Conservation (phyloP, 1,140 invertebrate species). For the Brachionus rotundiformis region DNA sequence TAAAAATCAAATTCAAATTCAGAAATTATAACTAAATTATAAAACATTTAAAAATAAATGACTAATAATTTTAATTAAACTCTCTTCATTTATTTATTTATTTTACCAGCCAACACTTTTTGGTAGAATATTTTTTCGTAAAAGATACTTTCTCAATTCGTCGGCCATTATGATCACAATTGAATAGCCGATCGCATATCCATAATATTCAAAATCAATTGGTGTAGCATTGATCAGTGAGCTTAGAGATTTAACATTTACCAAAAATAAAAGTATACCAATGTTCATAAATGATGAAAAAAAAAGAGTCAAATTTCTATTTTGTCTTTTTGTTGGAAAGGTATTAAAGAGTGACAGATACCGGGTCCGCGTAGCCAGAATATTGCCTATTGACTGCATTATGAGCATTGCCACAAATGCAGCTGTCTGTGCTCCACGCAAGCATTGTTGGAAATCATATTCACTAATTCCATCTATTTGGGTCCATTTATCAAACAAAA, state of each 20-base stretch:
- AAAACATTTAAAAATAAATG: not conserved
- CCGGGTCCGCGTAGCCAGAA: slow-evolving; percentile 6
- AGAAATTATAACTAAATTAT: no score
- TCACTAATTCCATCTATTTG: not conserved
- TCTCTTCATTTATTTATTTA: no score
- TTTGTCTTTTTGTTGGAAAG: slow-evolving; percentile 17
- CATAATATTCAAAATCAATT: not conserved
- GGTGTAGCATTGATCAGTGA: not conserved
- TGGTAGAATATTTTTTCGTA: slow-evolving; percentile 23
- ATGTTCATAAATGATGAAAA: not conserved
- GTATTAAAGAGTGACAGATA: slow-evolving; percentile 21
- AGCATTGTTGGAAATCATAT: not conserved
- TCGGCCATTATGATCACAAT: slow-evolving; percentile 2
- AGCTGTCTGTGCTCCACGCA: not conserved
- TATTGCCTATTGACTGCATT: slow-evolving; percentile 15
- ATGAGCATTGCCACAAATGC: not conserved
- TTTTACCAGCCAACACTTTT: slow-evolving; percentile 5
- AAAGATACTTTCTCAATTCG: slow-evolving; percentile 6
- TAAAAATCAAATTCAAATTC: no score
- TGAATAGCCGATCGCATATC: not conserved
- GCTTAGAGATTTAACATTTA: not conserved
- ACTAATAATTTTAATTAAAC: not conserved
- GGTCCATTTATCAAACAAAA: not conserved
- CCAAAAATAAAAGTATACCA: not conserved
- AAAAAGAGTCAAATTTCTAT: not conserved